Conservation (phyloP, 2,113 vertebrate species). For the human region GRCh38 chr7:122350501-122351000, state of each 20-base stretch:
- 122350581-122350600: not conserved
- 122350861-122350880: not conserved
- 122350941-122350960: not conserved
- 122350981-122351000: not conserved
- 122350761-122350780: not conserved
- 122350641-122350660: not conserved
- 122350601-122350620: not conserved
- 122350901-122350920: not conserved
- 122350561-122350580: constrained; percentile 23
- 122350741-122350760: not conserved
- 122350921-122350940: not conserved
- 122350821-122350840: not conserved
- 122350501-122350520: not conserved
- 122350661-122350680: not conserved
- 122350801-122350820: not conserved
- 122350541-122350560: not conserved
- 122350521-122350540: not conserved
- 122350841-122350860: not conserved
- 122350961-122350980: not conserved
- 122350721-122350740: not conserved
- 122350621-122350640: not conserved
- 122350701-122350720: not conserved
- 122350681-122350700: not conserved
- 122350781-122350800: not conserved
- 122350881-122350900: not conserved